Evolutionary conservation across 2,888 invertebrate genomes (phyloP).

Genomic region (Xestia c-nigrum): DNA sequence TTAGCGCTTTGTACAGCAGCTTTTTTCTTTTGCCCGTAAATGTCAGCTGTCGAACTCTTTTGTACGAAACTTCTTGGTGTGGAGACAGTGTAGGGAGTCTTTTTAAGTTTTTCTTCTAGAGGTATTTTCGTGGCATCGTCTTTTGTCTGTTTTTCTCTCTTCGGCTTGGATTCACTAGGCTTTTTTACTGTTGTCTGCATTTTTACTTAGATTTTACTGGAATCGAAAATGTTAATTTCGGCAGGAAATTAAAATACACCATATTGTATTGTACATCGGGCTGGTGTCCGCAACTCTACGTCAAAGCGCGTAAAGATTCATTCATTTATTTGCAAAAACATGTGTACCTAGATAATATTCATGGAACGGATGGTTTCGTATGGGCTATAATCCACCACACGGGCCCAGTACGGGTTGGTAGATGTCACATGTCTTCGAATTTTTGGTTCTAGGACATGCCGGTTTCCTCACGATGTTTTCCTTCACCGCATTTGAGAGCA

Average conservation of each 20-base stretch:
- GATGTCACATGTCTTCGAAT: no score
- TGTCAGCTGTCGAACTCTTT: constrained; percentile 80
- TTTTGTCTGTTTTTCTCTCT: constrained; percentile 69
- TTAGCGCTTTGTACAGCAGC: constrained; percentile 61
- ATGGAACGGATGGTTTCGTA: no score
- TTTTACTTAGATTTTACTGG: constrained; percentile 36
- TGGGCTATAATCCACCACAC: no score
- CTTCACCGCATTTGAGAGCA: no score
- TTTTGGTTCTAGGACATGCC: no score
- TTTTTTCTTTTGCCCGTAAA: constrained; percentile 80
- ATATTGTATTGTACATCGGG: no score
- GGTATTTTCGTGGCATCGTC: constrained; percentile 69
- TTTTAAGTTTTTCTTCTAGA: constrained; percentile 79
- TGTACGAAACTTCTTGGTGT: constrained; percentile 79
- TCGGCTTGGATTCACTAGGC: constrained; percentile 43
- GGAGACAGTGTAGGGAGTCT: constrained; percentile 68
- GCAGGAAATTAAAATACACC: background rate
- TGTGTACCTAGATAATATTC: no score
- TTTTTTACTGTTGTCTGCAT: constrained; percentile 76
- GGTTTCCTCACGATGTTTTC: no score
- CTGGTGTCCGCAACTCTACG: no score
- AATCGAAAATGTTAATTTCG: constrained; percentile 10
- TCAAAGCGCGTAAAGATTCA: no score
- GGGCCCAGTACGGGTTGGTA: no score
- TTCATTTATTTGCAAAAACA: no score